phyloP scores from a whole-genome alignment of 35 echinoderm and acorn worm species.

The Heliocidaris erythrogramma region DNA sequence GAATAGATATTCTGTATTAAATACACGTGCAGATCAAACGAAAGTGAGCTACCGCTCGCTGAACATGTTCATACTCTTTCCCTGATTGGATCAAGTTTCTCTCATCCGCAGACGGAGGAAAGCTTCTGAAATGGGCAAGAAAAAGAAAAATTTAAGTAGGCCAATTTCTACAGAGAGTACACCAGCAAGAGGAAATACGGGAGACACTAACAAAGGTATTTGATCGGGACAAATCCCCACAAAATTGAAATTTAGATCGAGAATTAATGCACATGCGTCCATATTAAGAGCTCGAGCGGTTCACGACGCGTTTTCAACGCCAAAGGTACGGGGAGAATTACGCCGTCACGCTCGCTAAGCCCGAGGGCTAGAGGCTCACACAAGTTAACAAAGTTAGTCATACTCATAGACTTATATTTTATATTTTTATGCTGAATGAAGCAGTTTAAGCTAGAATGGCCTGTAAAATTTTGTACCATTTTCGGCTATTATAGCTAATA shows the following conservation, averaged over 20 bases:
- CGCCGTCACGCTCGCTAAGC: not conserved
- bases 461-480: too few species aligned
- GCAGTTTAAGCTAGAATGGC: too few species aligned
- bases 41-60: too few species aligned
- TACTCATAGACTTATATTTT: too few species aligned
- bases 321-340: not conserved
- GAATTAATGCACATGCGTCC: not conserved
- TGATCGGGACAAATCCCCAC: not conserved
- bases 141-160: not conserved
- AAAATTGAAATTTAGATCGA: not conserved
- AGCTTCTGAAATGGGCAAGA: conserved; percentile 22
- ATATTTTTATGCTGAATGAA: too few species aligned
- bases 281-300: not conserved
- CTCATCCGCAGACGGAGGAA: too few species aligned
- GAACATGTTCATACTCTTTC: too few species aligned
- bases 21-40: too few species aligned
- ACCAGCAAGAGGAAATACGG: not conserved
- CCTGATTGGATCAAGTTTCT: too few species aligned
- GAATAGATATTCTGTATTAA: too few species aligned
- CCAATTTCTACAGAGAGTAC: not conserved
- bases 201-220: not conserved
- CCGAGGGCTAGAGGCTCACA: not conserved
- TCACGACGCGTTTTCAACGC: not conserved
- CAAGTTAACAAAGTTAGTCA: too few species aligned
- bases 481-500: too few species aligned